Evolutionary conservation across 2,888 invertebrate genomes (phyloP).

Genomic region (Helicoverpa assulta): DNA sequence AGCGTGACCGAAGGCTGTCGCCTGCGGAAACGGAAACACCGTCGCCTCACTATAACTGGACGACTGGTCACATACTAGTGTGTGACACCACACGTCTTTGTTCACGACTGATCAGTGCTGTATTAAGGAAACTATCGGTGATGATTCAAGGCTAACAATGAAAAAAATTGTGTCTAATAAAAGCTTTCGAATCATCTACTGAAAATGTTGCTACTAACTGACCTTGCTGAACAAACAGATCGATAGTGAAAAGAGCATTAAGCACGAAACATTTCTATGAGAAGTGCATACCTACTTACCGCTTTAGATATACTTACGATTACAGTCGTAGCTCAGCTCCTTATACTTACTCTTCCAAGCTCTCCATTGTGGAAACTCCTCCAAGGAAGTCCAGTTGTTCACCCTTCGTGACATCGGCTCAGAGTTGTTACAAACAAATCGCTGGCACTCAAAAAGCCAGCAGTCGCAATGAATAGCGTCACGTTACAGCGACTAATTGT

Average conservation of each 20-base stretch:
- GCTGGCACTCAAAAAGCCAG: slow-evolving; percentile 59
- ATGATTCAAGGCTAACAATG: background rate
- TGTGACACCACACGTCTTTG: slow-evolving; percentile 3
- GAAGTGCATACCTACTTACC: slow-evolving; percentile 6
- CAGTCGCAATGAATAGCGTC: slow-evolving; percentile 63
- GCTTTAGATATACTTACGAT: slow-evolving; percentile 10
- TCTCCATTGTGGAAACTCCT: background rate
- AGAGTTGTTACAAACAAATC: slow-evolving; percentile 46
- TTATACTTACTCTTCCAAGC: background rate
- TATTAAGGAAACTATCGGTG: background rate
- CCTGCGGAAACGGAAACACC: slow-evolving; percentile 57
- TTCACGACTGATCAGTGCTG: background rate
- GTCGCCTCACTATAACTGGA: slow-evolving; percentile 33
- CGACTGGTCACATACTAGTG: background rate
- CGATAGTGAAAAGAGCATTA: background rate
- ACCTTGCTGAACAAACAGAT: background rate
- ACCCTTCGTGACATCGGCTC: slow-evolving; percentile 50
- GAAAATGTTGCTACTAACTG: background rate
- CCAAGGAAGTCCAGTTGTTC: slow-evolving; percentile 23
- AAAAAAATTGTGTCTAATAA: background rate
- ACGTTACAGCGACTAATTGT: slow-evolving; percentile 59
- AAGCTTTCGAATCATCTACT: slow-evolving; percentile 1
- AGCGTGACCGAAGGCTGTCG: slow-evolving; percentile 52
- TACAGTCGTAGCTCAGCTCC: no score
- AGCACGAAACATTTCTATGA: background rate